Conservation (phyloP, 1,140 invertebrate species). For the Aphelenchoides fujianensis region DNA sequence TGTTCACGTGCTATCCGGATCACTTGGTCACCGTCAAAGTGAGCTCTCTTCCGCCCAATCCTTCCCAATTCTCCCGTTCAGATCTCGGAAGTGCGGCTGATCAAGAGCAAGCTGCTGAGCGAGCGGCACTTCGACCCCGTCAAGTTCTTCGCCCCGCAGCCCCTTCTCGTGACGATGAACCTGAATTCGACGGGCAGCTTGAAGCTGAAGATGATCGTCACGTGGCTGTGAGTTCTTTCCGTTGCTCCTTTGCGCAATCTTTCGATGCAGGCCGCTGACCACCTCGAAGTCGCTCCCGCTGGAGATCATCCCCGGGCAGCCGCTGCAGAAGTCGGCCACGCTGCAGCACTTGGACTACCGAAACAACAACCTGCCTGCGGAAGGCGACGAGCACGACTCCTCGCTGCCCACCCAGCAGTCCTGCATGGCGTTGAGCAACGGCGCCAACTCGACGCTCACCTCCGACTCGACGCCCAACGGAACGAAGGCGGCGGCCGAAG, state of each 20-base stretch:
- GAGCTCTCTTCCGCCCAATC: no score
- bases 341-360: not conserved
- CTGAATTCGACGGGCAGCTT: slow-evolving; percentile 70
- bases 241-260: not conserved
- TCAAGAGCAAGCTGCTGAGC: slow-evolving; percentile 67
- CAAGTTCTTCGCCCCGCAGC: slow-evolving; percentile 68
- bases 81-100: slow-evolving; percentile 66
- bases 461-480: no score
- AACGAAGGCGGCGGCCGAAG: no score
- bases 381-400: no score
- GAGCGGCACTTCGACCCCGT: slow-evolving; percentile 70
- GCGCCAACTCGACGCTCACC: no score
- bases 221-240: slow-evolving; percentile 68
- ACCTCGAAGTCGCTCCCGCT: no score
- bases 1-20: slow-evolving; percentile 67
- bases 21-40: slow-evolving; percentile 69
- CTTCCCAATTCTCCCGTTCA: no score
- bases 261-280: slow-evolving; percentile 34
- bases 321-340: slow-evolving; percentile 8
- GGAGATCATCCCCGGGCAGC: no score
- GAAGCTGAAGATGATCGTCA: slow-evolving; percentile 69
- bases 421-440: no score
- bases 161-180: slow-evolving; percentile 71
- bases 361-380: not conserved
- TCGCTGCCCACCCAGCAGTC: no score